A percentile compares a stretch with the other conserved stretches of the same genome.
These are phyloP conservation scores for Daubentonia madagascariensis DNA, from an alignment of 2,113 vertebrate species.

Conservation along the genomic window DNA sequence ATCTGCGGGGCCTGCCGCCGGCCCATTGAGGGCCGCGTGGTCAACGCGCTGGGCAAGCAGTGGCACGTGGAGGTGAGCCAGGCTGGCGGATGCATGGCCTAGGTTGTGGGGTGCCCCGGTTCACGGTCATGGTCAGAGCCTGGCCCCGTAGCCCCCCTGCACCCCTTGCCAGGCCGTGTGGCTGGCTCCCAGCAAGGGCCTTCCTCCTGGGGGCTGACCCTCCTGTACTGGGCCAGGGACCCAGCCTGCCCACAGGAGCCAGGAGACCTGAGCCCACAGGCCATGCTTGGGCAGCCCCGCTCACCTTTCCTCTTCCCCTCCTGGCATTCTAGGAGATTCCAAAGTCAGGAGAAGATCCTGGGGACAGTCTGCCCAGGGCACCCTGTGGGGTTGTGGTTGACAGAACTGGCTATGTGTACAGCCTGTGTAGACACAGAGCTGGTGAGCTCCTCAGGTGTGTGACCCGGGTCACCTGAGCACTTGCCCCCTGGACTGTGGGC, in stretches of 20 bases:
- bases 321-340: neutral
- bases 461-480: neutral
- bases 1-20: conserved; percentile 86
- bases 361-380: neutral
- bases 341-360: neutral
- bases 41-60: conserved; percentile 86
- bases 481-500: fast-evolving
- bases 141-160: no score
- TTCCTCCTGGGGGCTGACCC: neutral
- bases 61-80: conserved; percentile 86
- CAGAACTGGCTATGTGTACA: neutral
- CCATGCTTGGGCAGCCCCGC: fast-evolving
- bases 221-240: neutral
- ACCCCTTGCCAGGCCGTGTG: fast-evolving
- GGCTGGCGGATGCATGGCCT: neutral
- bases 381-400: neutral
- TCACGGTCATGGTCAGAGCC: neutral
- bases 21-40: conserved; percentile 85
- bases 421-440: fast-evolving
- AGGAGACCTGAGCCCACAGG: neutral
- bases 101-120: neutral
- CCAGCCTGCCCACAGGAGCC: fast-evolving
- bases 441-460: neutral
- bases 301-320: neutral
- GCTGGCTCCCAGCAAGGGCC: neutral